Percentiles rank a stretch among this genome's conserved stretches.
Evolutionary conservation across 1,140 invertebrate species (phyloP).

Genomic region (Trichonephila clavipes): DNA sequence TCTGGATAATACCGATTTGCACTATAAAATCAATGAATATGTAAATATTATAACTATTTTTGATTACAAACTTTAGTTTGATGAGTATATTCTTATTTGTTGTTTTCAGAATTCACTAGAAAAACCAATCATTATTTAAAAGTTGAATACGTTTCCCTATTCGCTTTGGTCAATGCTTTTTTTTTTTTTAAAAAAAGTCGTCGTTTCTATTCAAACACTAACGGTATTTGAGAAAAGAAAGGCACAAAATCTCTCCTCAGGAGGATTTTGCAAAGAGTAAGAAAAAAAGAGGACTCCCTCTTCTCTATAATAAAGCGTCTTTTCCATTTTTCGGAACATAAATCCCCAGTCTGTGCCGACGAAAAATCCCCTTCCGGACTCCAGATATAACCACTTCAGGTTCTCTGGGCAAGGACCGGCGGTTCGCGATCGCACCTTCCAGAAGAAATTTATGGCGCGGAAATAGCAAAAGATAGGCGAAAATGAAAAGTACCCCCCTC

Average conservation of each 20-base stretch:
- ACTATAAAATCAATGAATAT: too few species aligned
- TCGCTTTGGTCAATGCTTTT: too few species aligned
- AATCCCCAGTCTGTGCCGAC: conserved; percentile 45
- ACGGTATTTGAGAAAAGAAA: not conserved
- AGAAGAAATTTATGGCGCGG: conserved; percentile 65
- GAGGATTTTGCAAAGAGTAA: not conserved
- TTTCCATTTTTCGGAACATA: conserved; percentile 65
- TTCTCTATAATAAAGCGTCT: conserved; percentile 39
- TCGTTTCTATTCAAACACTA: not conserved
- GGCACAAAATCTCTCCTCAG: not conserved
- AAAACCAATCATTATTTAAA: too few species aligned
- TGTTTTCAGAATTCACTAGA: too few species aligned
- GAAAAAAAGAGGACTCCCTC: not conserved
- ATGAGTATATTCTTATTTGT: too few species aligned
- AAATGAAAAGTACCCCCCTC: conserved; percentile 49
- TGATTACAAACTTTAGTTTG: too few species aligned
- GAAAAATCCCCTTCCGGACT: conserved; percentile 33
- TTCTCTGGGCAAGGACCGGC: conserved; percentile 22
- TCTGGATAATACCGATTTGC: too few species aligned
- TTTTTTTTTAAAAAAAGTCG: too few species aligned
- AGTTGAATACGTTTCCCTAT: too few species aligned
- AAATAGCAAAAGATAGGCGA: conserved; percentile 71
- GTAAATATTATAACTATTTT: too few species aligned
- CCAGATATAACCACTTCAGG: conserved; percentile 64
- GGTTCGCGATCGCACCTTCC: not conserved